Base-by-base conservation (phyloP, 2,113 vertebrate species). In the Tragelaphus scriptus region DNA sequence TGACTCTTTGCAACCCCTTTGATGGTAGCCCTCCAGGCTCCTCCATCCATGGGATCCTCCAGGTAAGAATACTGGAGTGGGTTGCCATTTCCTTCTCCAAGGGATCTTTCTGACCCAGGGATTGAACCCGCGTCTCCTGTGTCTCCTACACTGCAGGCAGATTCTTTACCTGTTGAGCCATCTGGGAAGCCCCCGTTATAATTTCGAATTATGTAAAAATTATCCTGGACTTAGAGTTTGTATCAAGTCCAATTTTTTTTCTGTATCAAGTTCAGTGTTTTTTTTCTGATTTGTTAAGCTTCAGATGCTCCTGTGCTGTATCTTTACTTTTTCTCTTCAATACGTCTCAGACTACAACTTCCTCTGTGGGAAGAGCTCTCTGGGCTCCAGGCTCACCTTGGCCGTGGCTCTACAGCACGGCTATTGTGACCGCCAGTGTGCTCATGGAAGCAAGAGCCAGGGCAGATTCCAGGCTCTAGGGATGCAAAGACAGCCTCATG, bases 401-500 rank as follows among this genome's bases (percentile, higher is more conserved):
- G n/a, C 53, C 1, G 1, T 0, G 8, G 21, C 40, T 15, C 7
- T 6, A 19, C 1, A 7, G 4, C 0, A 25, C 17, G 19, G n/a
- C 23, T 47, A 2, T 2, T 2, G 36, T n/a, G 59, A 23, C 32
- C 12, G 1, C 21, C 49, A 5, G 0, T 32, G 32, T 12, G 8
- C 26, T 87, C 8, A 3, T 2, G 47, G 80, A n/a, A 82, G 47
- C 13, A 28, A 96, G 65, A n/a, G 23, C 25, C 23, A 47, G 19
- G 30, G 90, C 5, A 53, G 25, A 10, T 2, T 23, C 55, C 17
- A 28, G 5, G 59, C 8, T 91, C 47, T 15, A 23, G 25, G 3
- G 12, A 61, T 6, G 36, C 7, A 26, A 19, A 56, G 47, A 58
- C 16, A 36, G 30, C 91, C 21, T 6, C 2, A 0, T 87, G 26